phyloP scores from a whole-genome alignment of 1,140 invertebrate species.

The Lithobius niger region DNA sequence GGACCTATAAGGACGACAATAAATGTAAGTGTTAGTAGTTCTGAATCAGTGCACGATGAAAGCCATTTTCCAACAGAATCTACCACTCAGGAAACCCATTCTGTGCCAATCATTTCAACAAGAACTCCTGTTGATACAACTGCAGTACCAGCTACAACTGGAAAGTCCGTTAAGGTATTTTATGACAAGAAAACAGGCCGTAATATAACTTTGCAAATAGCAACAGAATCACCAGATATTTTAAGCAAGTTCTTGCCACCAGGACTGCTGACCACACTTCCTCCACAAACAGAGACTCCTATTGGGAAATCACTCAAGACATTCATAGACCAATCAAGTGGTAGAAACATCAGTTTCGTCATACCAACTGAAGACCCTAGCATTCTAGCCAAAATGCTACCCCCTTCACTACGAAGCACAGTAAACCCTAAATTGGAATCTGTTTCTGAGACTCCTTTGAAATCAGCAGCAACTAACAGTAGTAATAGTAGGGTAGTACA shows the following conservation, averaged over 20 bases:
- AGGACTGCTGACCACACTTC: not conserved
- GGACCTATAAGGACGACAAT: no score
- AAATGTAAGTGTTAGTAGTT: no score
- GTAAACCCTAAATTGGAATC: not conserved
- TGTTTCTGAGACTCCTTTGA: not conserved
- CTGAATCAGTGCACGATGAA: no score
- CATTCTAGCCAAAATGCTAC: not conserved
- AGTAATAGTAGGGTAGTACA: not conserved
- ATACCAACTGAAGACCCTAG: not conserved
- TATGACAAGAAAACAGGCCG: not conserved
- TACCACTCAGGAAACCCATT: no score
- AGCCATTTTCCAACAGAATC: no score
- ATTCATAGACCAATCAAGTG: not conserved
- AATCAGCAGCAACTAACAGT: not conserved
- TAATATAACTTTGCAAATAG: not conserved
- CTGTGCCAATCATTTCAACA: no score
- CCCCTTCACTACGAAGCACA: not conserved
- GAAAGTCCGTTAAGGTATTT: no score
- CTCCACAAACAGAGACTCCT: not conserved
- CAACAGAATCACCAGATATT: not conserved
- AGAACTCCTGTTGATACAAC: no score
- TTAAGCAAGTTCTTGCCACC: not conserved
- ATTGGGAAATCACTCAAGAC: slow-evolving; percentile 1
- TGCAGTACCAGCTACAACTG: no score
- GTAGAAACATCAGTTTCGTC: not conserved